A percentile compares a stretch with the other conserved stretches of the same genome.
phyloP scores from a whole-genome alignment of 64 coral and sea anemone genomes.

The Catalaphyllia jardinei region DNA sequence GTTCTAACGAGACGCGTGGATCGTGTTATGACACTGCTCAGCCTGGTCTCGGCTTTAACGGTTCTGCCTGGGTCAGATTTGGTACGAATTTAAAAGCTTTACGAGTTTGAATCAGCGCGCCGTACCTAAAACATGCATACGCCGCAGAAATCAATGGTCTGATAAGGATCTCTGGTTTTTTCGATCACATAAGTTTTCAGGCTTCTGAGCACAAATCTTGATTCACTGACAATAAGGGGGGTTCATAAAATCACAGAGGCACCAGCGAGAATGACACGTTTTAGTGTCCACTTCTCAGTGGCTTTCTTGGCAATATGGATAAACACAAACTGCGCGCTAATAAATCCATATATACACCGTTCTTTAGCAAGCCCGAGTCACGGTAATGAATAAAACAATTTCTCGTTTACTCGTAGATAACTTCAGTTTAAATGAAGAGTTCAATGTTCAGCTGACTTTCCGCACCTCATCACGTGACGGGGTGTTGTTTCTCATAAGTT shows the following conservation, averaged over 20 bases:
- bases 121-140: too few species aligned
- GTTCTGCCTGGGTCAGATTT: conserved; percentile 71
- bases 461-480: conserved; percentile 63
- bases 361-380: too few species aligned
- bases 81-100: conserved; percentile 41
- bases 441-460: conserved; percentile 43
- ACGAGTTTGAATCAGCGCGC: not conserved
- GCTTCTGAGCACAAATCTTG: too few species aligned
- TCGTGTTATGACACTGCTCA: conserved; percentile 36
- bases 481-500: conserved; percentile 17
- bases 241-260: too few species aligned
- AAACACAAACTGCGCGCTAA: too few species aligned
- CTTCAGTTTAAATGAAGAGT: not conserved
- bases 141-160: not conserved
- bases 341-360: too few species aligned
- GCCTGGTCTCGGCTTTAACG: conserved; percentile 65
- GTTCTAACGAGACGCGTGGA: conserved; percentile 18
- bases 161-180: too few species aligned
- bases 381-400: not conserved
- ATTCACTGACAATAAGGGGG: too few species aligned
- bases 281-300: too few species aligned
- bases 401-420: conserved; percentile 13
- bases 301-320: too few species aligned
- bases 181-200: too few species aligned
- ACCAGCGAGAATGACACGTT: too few species aligned